Percentiles rank a stretch among this genome's conserved stretches.
Evolutionary conservation across 1,140 invertebrate species (phyloP).

Genomic region (Microvelia longipes): DNA sequence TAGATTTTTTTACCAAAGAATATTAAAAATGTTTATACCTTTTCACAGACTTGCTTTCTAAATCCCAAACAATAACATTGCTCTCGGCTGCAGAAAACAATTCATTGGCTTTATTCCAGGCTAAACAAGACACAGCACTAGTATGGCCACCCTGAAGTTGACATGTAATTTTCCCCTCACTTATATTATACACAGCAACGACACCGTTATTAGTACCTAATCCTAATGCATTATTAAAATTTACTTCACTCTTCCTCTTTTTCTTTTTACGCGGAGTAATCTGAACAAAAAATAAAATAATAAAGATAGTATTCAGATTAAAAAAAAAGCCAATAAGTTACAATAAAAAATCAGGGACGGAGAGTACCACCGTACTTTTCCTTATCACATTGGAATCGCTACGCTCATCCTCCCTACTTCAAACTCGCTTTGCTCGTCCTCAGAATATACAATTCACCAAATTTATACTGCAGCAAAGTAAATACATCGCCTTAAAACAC

Average conservation of each 20-base stretch:
- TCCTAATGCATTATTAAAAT: neutral
- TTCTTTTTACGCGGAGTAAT: conserved; percentile 6
- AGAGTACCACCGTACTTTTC: no score
- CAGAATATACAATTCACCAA: no score
- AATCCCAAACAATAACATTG: conserved; percentile 10
- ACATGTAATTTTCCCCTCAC: conserved; percentile 11
- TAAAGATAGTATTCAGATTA: no score
- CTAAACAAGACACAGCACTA: conserved; percentile 3
- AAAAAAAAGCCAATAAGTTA: no score
- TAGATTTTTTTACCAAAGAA: no score
- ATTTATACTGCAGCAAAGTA: no score
- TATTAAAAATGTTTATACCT: no score
- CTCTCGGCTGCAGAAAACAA: conserved; percentile 10
- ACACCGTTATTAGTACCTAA: conserved; percentile 11
- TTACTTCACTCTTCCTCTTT: conserved; percentile 11
- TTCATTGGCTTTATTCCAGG: conserved; percentile 6
- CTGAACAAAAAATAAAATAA: conserved; percentile 3
- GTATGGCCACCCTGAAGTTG: conserved; percentile 9
- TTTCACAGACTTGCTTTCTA: conserved; percentile 5
- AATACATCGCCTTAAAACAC: no score
- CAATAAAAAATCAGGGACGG: no score
- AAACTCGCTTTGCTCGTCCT: no score
- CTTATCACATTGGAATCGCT: no score
- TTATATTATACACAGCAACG: conserved; percentile 10
- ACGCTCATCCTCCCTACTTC: no score